These are phyloP conservation scores for Rhinella marina DNA, from an alignment of 2,797 vertebrate species.

Conservation along the genomic window DNA sequence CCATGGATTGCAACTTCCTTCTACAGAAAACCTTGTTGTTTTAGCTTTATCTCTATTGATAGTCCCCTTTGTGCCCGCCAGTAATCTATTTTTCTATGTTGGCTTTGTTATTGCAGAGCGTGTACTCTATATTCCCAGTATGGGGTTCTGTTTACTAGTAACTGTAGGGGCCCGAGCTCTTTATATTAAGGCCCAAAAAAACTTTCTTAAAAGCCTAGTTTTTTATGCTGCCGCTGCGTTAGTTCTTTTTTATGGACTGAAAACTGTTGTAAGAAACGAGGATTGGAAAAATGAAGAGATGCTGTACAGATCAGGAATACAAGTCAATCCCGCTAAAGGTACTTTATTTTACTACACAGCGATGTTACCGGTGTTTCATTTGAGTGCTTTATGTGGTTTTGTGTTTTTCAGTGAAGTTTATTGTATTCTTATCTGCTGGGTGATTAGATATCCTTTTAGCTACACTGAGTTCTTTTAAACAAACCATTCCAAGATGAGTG, in stretches of 20 bases:
- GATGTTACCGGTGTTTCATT: not conserved
- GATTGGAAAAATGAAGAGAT: slow-evolving; percentile 99
- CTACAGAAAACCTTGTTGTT: slow-evolving; percentile 88
- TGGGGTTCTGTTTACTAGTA: slow-evolving; percentile 97
- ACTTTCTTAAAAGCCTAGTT: slow-evolving; percentile 83
- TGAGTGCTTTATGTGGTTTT: not conserved
- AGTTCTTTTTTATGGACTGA: slow-evolving; percentile 89
- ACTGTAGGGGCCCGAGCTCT: slow-evolving; percentile 89
- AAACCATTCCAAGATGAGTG: slow-evolving; percentile 50
- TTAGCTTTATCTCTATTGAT: slow-evolving; percentile 92
- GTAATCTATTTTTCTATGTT: slow-evolving; percentile 98
- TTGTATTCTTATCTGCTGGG: slow-evolving; percentile 3
- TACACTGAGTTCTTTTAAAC: slow-evolving; percentile 54
- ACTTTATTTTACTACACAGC: not conserved
- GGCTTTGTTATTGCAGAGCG: slow-evolving; percentile 98
- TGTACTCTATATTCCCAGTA: slow-evolving; percentile 98
- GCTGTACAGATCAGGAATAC: slow-evolving; percentile 98
- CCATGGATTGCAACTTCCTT: slow-evolving; percentile 83
- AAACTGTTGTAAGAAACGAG: slow-evolving; percentile 91
- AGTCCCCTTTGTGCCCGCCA: slow-evolving; percentile 94
- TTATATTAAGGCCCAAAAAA: slow-evolving; percentile 82
- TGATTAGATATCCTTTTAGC: slow-evolving; percentile 31
- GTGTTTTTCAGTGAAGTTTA: not conserved
- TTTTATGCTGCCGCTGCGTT: slow-evolving; percentile 85
- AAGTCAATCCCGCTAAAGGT: slow-evolving; percentile 99